Base-by-base conservation (phyloP, 1,140 invertebrate species). In the Piezodorus guildinii region DNA sequence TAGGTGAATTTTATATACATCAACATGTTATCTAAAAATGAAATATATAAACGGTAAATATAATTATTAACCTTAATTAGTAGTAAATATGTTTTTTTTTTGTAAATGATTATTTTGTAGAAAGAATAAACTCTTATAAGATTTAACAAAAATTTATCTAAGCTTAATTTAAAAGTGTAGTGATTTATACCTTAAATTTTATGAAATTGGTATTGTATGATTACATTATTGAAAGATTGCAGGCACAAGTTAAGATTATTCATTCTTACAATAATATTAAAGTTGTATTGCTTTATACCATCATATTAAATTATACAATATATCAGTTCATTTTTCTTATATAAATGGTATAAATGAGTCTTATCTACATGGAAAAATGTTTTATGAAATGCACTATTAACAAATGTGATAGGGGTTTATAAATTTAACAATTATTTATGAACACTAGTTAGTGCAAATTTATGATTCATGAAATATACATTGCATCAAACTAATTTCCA, bases 261-360 rank as follows among this genome's bases (percentile, higher is more conserved):
- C 46, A 49, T 49, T 19, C 46, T 49, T 49, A 49, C 21, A 49
- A 49, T 49, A 49, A 19, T 49, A 49, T 49, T 19, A 19, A 19
- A 19, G 21, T 49, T 49, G 21, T 49, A 49, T 49, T 49, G 46
- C 46, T 49, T 49, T 49, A 49, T 49, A 49, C 21, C n/a, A 49
- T 49, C 21, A 49, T 49, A n/a, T 21, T 21, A 49, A 49, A 49
- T 17, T 49, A 49, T 49, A 49, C 12, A 39, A 39, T 49, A 49
- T 49, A 49, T 49, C 46, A 49, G 46, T 49, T 49, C 46, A 49
- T 49, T 49, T 49, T 49, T 21, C 21, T 49, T 19, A 17, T 49
- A 19, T 49, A 19, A 49, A 19, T 19, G 21, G 46, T 49, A 49
- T 49, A 49, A 49, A 49, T 10, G 10, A 19, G 21, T 49, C 5